Conservation (phyloP, 2,888 invertebrate species). For the Gerosis bhagava region DNA sequence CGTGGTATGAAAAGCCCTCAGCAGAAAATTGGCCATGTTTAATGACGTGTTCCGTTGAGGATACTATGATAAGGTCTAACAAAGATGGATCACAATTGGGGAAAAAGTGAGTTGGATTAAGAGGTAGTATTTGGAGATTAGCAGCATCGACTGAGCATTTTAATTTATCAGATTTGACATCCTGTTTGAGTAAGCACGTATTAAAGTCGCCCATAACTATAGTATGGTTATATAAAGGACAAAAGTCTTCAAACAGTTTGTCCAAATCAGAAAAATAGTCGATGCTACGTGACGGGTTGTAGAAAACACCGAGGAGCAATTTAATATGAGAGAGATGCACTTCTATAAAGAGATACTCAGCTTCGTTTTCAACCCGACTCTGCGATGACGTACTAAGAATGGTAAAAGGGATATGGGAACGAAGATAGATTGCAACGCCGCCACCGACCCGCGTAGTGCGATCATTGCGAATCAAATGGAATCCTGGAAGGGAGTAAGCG, state of each 20-base stretch:
- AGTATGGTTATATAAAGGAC: conserved; percentile 4
- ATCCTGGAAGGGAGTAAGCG: not conserved
- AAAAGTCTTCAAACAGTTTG: conserved; percentile 1
- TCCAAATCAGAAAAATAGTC: conserved; percentile 15
- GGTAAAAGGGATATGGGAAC: conserved; percentile 14
- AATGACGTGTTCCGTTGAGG: not conserved
- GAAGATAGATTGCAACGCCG: conserved; percentile 21
- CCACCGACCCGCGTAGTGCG: conserved; percentile 10
- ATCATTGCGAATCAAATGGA: conserved; percentile 12
- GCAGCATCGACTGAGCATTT: conserved; percentile 7
- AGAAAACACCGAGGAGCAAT: not conserved
- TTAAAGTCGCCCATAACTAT: conserved; percentile 24
- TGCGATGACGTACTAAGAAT: conserved; percentile 12
- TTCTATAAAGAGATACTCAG: conserved; percentile 22
- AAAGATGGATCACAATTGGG: not conserved
- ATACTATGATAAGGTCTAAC: not conserved
- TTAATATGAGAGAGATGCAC: conserved; percentile 7
- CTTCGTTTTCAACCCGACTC: not conserved
- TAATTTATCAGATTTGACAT: conserved; percentile 8
- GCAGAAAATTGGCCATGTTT: not conserved
- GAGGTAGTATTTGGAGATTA: conserved; percentile 1
- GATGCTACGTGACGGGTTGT: conserved; percentile 9
- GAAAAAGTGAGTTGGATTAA: not conserved
- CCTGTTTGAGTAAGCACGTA: conserved; percentile 18
- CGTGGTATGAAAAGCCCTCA: not conserved